A percentile compares a stretch with the other conserved stretches of the same genome.
These are phyloP conservation scores for Diprion similis DNA, from an alignment of 1,140 invertebrate species.

Conservation along the genomic window DNA sequence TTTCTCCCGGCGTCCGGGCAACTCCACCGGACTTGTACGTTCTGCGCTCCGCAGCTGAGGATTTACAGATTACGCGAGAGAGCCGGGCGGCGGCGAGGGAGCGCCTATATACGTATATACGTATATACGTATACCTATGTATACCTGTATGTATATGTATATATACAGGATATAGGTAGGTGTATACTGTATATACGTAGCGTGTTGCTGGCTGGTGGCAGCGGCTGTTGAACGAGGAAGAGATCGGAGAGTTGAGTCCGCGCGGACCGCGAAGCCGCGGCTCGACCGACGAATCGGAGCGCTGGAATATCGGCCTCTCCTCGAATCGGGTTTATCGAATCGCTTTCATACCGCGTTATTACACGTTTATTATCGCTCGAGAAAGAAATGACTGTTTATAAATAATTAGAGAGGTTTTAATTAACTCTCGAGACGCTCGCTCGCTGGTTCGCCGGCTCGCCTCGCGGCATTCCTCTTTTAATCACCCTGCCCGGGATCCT, in stretches of 20 bases:
- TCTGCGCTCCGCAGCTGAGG: constrained; percentile 40
- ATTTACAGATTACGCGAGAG: constrained; percentile 56
- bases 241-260: constrained; percentile 44
- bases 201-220: constrained; percentile 10
- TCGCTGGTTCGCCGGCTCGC: constrained; percentile 32
- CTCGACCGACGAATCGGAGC: background rate
- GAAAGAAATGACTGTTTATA: constrained; percentile 61
- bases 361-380: constrained; percentile 51
- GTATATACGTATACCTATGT: background rate
- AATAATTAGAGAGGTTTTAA: constrained; percentile 64
- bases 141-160: background rate
- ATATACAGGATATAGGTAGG: background rate
- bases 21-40: constrained; percentile 53
- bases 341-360: constrained; percentile 27
- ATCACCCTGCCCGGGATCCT: constrained; percentile 16
- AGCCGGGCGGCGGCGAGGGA: constrained; percentile 37
- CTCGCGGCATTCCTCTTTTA: constrained; percentile 19
- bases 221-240: constrained; percentile 30
- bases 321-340: constrained; percentile 32
- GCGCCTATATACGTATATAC: background rate
- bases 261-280: constrained; percentile 44
- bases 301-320: background rate
- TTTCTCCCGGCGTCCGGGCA: constrained; percentile 45
- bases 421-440: constrained; percentile 56
- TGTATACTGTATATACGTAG: background rate